Evolutionary conservation across 2,113 vertebrate species (phyloP).

Genomic region (Mola mola): DNA sequence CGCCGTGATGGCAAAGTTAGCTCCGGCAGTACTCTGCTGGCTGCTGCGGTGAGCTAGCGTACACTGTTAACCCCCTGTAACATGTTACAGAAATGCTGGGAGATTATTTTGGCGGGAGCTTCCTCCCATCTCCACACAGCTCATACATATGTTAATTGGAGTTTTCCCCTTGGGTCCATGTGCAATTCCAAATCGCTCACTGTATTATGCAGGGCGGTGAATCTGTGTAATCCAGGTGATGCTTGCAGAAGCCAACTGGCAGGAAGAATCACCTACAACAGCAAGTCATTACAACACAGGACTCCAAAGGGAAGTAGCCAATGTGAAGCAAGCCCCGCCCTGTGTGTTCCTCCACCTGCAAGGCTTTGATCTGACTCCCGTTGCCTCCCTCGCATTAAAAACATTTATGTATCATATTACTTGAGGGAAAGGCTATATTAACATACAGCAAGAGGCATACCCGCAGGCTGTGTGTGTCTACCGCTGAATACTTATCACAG

Average conservation of each 20-base stretch:
- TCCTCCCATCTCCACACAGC: constrained; percentile 59
- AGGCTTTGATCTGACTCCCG: constrained; percentile 51
- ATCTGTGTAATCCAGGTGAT: constrained; percentile 71
- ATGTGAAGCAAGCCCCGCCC: constrained; percentile 39
- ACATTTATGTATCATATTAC: constrained; percentile 77
- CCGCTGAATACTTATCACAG: constrained; percentile 76
- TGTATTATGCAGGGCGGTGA: constrained; percentile 61
- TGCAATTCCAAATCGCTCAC: constrained; percentile 67
- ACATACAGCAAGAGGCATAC: constrained; percentile 72
- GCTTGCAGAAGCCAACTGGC: constrained; percentile 61
- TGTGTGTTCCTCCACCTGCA: constrained; percentile 33
- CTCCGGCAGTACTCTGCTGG: constrained; percentile 14
- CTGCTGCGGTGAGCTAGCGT: constrained; percentile 22
- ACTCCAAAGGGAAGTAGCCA: constrained; percentile 37
- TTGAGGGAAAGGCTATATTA: constrained; percentile 73
- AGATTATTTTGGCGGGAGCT: constrained; percentile 67
- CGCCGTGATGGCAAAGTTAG: neutral
- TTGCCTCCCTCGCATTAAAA: constrained; percentile 59
- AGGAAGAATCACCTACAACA: constrained; percentile 41
- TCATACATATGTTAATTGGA: constrained; percentile 79
- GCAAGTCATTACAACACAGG: constrained; percentile 38
- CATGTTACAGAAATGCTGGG: constrained; percentile 47
- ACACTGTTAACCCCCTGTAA: constrained; percentile 56
- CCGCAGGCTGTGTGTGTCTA: constrained; percentile 77
- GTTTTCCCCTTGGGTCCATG: constrained; percentile 56